Percentiles rank a stretch among this genome's conserved stretches.
phyloP scores from a whole-genome alignment of 1,140 invertebrate genomes.

The Rhagoletis pomonella region DNA sequence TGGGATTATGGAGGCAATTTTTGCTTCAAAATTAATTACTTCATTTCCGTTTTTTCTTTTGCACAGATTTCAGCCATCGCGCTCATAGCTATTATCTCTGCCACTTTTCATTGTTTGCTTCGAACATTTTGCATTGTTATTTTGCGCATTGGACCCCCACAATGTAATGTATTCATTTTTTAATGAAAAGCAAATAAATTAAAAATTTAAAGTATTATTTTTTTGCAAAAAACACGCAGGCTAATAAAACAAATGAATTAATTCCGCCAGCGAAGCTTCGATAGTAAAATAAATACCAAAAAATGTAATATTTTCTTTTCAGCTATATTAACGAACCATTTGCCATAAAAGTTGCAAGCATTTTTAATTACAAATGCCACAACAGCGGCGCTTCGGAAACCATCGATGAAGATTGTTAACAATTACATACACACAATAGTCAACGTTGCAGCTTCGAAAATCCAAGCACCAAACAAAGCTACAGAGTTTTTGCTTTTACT shows the following conservation, averaged over 20 bases:
- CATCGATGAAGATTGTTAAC: no score
- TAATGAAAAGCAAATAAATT: constrained; percentile 49
- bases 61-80: neutral
- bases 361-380: neutral
- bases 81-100: constrained; percentile 19
- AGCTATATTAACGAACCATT: neutral
- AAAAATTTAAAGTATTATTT: neutral
- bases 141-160: neutral
- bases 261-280: neutral
- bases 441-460: no score
- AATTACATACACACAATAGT: no score
- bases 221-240: neutral
- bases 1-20: neutral
- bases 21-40: constrained; percentile 26
- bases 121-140: constrained; percentile 39
- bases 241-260: neutral
- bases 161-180: constrained; percentile 27
- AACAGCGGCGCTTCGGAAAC: neutral
- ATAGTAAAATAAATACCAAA: neutral
- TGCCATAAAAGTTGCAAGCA: constrained; percentile 27
- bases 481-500: constrained; percentile 3
- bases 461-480: neutral
- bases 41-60: constrained; percentile 26
- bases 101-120: neutral
- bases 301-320: neutral